Evolutionary conservation across 1,140 invertebrate genomes (phyloP), one percentile per base, ranked within the genome.

Genomic region (Caerostris darwini): DNA sequence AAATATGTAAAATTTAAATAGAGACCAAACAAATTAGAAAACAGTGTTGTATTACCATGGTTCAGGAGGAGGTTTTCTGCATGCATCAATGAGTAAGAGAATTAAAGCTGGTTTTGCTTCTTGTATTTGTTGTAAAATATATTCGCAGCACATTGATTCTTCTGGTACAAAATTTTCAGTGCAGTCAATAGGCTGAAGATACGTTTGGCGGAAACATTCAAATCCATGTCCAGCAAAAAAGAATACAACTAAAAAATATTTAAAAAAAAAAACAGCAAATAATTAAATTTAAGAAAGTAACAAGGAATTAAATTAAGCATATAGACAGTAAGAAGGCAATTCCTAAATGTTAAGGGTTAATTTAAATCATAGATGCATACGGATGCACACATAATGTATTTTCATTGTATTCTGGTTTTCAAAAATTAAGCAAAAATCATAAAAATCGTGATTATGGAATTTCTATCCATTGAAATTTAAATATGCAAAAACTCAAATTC

Each of bases 211-310:
- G 82, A 8, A 89, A 14, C 17, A 19, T n/a, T 94, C 92, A 94
- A 89, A 88, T n/a, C 85, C 92, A 94, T 94, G 92, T 12, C 92
- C 92, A 82, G 85, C 92, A 94, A 88, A 94, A 54, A 58, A 94
- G 34, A 88, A 88, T 56, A 94, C 58, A 54, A 19, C 92, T 94
- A 56, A n/a, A 34, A 14, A 17, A 83, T 34, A 34, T 34, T 34
- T 34, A 34, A 34, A 34, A 34, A 34, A 34, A 34, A 34, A 34
- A 34, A 34, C 34, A 34, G 34, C 34, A 2, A 34, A 34, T 34
- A 34, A 34, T 34, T 34, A 34, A 34, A 34, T 34, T 34, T 34
- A 34, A 34, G 34, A 34, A 34, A 34, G 34, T 34, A 34, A 34
- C 34, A 2, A 34, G 34, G 34, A 34, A 34, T 34, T 34, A 34